phyloP scores from a whole-genome alignment of 2,888 invertebrate genomes.

The Empis livida region DNA sequence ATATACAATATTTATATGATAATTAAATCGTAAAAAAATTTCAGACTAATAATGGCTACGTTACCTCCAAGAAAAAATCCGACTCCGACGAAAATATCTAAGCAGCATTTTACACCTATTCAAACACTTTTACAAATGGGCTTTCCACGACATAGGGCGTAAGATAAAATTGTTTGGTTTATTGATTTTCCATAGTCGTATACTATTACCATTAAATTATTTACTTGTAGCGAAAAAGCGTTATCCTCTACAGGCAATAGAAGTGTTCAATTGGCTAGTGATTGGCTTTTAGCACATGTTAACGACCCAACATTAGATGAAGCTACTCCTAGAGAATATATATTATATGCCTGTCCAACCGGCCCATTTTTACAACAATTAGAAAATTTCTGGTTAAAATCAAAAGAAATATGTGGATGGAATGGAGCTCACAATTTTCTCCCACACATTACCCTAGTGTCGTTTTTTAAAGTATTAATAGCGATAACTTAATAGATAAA shows the following conservation, averaged over 20 bases:
- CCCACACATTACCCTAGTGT: conserved; percentile 80
- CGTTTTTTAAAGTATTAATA: conserved; percentile 69
- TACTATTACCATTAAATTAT: not conserved
- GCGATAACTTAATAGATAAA: conserved; percentile 3
- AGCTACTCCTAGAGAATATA: conserved; percentile 67
- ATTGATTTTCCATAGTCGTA: conserved; percentile 3
- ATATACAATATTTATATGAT: no score
- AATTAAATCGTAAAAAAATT: no score
- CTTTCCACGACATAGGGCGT: conserved; percentile 79
- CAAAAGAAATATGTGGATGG: conserved; percentile 62
- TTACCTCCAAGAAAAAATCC: conserved; percentile 66
- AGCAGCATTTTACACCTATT: conserved; percentile 60
- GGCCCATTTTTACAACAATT: conserved; percentile 50
- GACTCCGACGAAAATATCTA: conserved; percentile 55
- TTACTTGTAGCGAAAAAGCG: conserved; percentile 61
- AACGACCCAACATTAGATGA: conserved; percentile 71
- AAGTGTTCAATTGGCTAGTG: conserved; percentile 77
- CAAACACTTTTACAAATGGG: conserved; percentile 81
- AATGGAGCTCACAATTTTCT: conserved; percentile 84
- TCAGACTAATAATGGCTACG: conserved; percentile 58
- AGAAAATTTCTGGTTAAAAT: conserved; percentile 65
- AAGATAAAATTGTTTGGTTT: conserved; percentile 35
- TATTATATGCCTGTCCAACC: conserved; percentile 75
- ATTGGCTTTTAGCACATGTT: conserved; percentile 83
- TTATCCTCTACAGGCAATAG: conserved; percentile 80